These are phyloP conservation scores for Elanoides forficatus DNA, from an alignment of 2,113 vertebrate genomes.

Conservation along the genomic window DNA sequence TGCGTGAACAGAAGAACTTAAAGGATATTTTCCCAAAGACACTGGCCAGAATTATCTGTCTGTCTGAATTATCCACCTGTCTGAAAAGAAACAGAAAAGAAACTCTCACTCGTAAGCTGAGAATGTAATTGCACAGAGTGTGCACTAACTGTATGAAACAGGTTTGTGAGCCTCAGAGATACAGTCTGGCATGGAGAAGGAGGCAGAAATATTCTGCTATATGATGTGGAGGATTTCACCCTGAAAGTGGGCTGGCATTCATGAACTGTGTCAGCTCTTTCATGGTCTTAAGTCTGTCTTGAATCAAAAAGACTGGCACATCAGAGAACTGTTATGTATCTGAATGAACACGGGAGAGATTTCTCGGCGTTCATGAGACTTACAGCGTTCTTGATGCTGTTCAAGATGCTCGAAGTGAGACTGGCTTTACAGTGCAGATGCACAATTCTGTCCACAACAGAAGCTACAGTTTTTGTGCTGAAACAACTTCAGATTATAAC, in stretches of 20 bases:
- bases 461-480: background rate
- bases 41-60: background rate
- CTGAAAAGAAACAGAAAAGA: background rate
- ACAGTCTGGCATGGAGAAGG: background rate
- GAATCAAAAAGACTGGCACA: background rate
- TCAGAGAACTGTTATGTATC: background rate
- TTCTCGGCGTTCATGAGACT: background rate
- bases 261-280: background rate
- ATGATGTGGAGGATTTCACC: background rate
- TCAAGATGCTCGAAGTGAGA: background rate
- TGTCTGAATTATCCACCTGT: background rate
- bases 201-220: background rate
- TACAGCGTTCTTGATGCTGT: background rate
- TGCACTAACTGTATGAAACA: background rate
- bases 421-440: background rate
- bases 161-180: background rate
- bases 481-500: background rate
- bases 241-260: background rate
- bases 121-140: background rate
- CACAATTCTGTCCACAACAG: background rate
- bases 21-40: background rate
- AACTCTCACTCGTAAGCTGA: background rate
- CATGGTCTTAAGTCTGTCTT: background rate
- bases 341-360: background rate
- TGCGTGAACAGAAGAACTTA: background rate